Evolutionary conservation across 2,113 vertebrate species (phyloP).

Genomic region (Dryoscopus gambensis): DNA sequence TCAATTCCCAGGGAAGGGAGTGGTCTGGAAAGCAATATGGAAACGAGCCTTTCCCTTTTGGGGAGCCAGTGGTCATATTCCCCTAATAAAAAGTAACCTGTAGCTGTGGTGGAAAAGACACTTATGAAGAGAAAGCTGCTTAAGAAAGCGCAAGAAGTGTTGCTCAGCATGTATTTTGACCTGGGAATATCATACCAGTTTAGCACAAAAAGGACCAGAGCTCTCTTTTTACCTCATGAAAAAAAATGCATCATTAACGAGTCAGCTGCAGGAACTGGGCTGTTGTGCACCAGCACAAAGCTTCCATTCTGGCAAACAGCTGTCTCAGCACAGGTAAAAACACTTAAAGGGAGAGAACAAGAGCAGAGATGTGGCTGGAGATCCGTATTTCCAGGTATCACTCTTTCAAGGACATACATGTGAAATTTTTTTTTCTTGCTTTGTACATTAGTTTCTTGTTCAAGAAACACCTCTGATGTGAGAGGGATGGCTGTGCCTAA

Average conservation of each 20-base stretch:
- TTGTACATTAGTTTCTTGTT: background rate
- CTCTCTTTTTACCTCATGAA: background rate
- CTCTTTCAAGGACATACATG: background rate
- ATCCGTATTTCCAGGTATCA: background rate
- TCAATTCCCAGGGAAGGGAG: slow-evolving; percentile 24
- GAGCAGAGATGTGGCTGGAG: background rate
- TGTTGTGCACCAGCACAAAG: background rate
- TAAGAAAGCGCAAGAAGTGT: background rate
- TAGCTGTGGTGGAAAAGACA: slow-evolving; percentile 5
- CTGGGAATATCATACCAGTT: background rate
- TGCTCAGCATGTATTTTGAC: background rate
- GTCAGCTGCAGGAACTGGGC: background rate
- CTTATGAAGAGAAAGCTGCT: background rate
- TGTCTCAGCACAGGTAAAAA: background rate
- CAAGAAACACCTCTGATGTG: background rate
- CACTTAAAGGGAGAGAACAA: background rate
- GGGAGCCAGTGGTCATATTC: slow-evolving; percentile 8
- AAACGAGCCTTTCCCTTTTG: slow-evolving; percentile 15
- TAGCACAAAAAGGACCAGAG: background rate
- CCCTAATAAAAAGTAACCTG: slow-evolving; percentile 22
- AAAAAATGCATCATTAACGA: background rate
- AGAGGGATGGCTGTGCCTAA: background rate
- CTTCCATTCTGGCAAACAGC: background rate
- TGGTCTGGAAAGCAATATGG: slow-evolving; percentile 37
- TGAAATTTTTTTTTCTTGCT: background rate